phyloP scores from a whole-genome alignment of 2,888 invertebrate species.

The Idaea aversata region DNA sequence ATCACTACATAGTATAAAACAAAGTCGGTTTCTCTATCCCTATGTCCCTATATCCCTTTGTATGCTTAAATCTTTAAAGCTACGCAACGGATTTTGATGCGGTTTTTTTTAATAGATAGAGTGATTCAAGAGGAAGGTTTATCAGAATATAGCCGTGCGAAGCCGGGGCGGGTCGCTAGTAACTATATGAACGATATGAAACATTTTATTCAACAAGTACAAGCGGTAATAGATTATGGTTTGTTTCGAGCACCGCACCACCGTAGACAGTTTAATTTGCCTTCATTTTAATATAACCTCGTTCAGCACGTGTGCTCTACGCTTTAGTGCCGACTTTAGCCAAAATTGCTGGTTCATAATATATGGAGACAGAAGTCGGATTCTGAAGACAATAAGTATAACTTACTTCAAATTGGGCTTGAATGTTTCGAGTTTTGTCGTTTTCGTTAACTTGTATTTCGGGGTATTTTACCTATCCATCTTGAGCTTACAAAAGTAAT shows the following conservation, averaged over 20 bases:
- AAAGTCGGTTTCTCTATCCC: too few relatives aligned
- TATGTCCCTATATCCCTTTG: too few relatives aligned
- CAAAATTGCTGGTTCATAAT: slow-evolving; percentile 16
- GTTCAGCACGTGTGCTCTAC: slow-evolving; percentile 33
- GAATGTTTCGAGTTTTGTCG: not conserved
- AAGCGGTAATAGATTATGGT: not conserved
- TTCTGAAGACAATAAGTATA: slow-evolving; percentile 22
- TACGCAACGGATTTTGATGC: too few relatives aligned
- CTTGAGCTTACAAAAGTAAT: too few relatives aligned
- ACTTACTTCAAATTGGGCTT: slow-evolving; percentile 7
- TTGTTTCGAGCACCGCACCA: not conserved
- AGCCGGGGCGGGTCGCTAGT: too few relatives aligned
- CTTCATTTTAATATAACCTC: slow-evolving; percentile 39
- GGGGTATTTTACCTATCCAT: not conserved
- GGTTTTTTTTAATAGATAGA: too few relatives aligned
- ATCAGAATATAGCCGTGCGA: too few relatives aligned
- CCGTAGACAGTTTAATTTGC: slow-evolving; percentile 37
- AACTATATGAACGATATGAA: too few relatives aligned
- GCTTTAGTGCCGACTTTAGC: slow-evolving; percentile 14
- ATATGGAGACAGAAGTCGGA: slow-evolving; percentile 19
- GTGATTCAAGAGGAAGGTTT: too few relatives aligned
- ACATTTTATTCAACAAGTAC: not conserved
- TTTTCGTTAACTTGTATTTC: not conserved
- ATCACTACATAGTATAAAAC: too few relatives aligned
- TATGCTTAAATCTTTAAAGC: too few relatives aligned